These are phyloP conservation scores for Cuniculus paca DNA, from an alignment of 2,797 vertebrate genomes.

Conservation along the genomic window DNA sequence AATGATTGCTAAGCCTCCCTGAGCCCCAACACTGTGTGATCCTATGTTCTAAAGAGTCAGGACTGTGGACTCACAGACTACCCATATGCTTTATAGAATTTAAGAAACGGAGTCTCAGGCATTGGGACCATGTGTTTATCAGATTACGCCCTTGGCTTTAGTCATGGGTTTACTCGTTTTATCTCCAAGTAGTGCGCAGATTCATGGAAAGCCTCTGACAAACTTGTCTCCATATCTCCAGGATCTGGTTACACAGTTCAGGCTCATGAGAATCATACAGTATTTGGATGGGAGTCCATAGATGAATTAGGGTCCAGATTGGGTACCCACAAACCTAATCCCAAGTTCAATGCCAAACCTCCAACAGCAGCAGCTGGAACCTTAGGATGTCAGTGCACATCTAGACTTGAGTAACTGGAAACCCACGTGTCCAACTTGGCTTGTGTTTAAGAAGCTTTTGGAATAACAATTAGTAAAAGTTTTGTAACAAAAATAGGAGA, in stretches of 20 bases:
- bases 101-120: background rate
- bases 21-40: background rate
- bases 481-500: background rate
- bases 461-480: constrained; percentile 23
- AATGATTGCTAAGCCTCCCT: background rate
- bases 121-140: background rate
- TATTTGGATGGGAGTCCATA: background rate
- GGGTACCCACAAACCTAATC: background rate
- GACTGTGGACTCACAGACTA: background rate
- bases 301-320: background rate
- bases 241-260: background rate
- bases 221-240: background rate
- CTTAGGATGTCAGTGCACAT: background rate
- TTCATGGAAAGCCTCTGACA: background rate
- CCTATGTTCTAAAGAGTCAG: background rate
- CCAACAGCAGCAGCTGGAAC: background rate
- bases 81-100: background rate
- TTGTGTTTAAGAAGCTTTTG: background rate
- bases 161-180: background rate
- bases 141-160: background rate
- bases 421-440: background rate
- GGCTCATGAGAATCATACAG: background rate
- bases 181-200: background rate
- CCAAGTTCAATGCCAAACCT: background rate
- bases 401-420: background rate